Base-by-base conservation (phyloP, 2,113 vertebrate species). In the Sterna hirundo region DNA sequence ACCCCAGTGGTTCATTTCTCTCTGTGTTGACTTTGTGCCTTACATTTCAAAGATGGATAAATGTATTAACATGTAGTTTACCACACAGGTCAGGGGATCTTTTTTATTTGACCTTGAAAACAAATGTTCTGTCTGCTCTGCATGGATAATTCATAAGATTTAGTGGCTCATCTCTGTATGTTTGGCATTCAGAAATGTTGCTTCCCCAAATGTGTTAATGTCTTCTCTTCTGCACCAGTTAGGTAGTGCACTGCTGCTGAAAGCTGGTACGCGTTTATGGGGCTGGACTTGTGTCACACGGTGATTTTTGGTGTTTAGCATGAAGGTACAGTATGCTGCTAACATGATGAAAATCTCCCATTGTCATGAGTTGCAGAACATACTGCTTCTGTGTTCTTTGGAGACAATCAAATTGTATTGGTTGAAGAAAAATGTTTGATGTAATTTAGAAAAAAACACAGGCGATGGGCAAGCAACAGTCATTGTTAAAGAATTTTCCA, bases 91-190 rank as follows among this genome's bases (percentile, higher is more conserved):
- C 94, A 95, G 75, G 27, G n/a, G 70, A 94, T 93, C 90, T 69
- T 93, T 95, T 88, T 92, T 19, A 65, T 89, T 78, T 96, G 88
- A 94, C 94, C 83, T 92, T 95, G 95, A 94, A 96, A 96, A 95
- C 72, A 94, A 96, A 88, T 88, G 88, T 96, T 96, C 88, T 94
- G 34, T 95, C 92, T 94, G 64, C 86, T 94, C 83, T 94, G 86
- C 92, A 93, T 93, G 92, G 95, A 95, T 93, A 94, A 96, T 94
- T 95, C 88, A 89, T 97, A 90, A 96, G 94, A 88, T 94, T 95
- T 96, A 94, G 65, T 89, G 93, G 61, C 77, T 94, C 72, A 61
- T 86, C 44, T 88, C 57, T 84, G 47, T 74, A 77, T 79, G 22
- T 88, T 44, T 94, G 83, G 74, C 57, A 72, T 86, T 94, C 90